Conservation (phyloP, 2,888 invertebrate genomes). For the Amphimallon solstitiale region DNA sequence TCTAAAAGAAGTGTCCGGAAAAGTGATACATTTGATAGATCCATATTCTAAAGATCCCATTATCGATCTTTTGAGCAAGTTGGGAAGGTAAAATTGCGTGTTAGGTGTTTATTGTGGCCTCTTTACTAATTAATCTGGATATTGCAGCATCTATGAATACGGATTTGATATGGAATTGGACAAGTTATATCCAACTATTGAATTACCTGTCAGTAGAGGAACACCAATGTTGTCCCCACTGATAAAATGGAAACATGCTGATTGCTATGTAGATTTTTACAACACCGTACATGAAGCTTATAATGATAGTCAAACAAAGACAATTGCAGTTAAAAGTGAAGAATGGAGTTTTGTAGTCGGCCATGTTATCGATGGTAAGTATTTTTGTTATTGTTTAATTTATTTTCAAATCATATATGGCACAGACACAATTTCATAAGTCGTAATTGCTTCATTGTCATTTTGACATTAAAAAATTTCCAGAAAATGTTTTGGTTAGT, state of each 20-base stretch:
- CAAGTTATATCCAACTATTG: conserved; percentile 78
- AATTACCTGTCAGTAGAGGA: conserved; percentile 86
- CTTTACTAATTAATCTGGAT: not conserved
- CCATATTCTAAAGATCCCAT: not conserved
- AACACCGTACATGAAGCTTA: conserved; percentile 70
- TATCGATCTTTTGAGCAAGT: not conserved
- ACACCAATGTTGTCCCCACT: conserved; percentile 86
- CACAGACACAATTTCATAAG: too few species aligned
- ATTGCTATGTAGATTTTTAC: conserved; percentile 78
- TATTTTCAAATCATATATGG: too few species aligned
- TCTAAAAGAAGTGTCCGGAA: not conserved
- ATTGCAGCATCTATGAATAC: not conserved
- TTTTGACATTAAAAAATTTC: too few species aligned
- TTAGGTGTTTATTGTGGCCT: not conserved
- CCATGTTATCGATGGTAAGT: conserved; percentile 80
- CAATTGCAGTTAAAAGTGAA: not conserved
- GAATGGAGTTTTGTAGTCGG: conserved; percentile 77
- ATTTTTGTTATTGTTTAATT: too few species aligned
- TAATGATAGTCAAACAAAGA: conserved; percentile 69
- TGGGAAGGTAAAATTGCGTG: conserved; percentile 2
- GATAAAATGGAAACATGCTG: conserved; percentile 85
- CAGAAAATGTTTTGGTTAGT: too few species aligned
- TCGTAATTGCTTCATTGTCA: too few species aligned
- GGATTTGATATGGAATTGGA: conserved; percentile 78
- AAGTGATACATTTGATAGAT: not conserved